These are phyloP conservation scores for Myopa testacea DNA, from an alignment of 2,888 invertebrate species.

Conservation along the genomic window DNA sequence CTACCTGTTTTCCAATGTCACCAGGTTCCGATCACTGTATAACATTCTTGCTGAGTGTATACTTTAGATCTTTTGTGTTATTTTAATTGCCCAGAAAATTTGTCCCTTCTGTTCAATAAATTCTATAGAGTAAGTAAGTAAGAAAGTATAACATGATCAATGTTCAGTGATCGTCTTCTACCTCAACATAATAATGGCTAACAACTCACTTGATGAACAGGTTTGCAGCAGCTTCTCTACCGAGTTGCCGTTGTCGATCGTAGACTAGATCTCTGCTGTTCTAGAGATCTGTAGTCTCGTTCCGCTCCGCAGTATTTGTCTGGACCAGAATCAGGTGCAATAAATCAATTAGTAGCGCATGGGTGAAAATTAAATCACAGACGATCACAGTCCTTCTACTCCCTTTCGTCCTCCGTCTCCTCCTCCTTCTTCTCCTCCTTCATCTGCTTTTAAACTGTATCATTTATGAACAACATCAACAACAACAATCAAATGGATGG, in stretches of 20 bases:
- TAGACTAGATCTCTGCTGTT: background rate
- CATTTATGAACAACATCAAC: background rate
- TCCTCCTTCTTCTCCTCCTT: background rate
- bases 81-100: constrained; percentile 38
- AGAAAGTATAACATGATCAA: background rate
- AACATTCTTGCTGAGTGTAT: background rate
- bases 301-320: constrained; percentile 5
- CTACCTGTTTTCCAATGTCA: constrained; percentile 21
- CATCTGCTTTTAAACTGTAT: background rate
- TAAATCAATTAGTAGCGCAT: constrained; percentile 37
- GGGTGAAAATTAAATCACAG: constrained; percentile 27
- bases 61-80: constrained; percentile 12
- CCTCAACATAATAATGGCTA: background rate
- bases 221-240: constrained; percentile 6
- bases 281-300: background rate
- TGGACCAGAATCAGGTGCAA: constrained; percentile 26
- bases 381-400: background rate
- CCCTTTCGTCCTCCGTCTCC: too few relatives aligned
- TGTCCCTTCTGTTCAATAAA: constrained; percentile 17
- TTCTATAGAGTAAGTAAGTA: background rate
- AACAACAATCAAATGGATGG: background rate
- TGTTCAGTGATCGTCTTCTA: background rate
- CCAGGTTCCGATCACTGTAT: too few relatives aligned
- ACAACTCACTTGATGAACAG: background rate
- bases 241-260: constrained; percentile 1